phyloP scores from a whole-genome alignment of 2,113 vertebrate genomes.

The Arvicanthis niloticus region DNA sequence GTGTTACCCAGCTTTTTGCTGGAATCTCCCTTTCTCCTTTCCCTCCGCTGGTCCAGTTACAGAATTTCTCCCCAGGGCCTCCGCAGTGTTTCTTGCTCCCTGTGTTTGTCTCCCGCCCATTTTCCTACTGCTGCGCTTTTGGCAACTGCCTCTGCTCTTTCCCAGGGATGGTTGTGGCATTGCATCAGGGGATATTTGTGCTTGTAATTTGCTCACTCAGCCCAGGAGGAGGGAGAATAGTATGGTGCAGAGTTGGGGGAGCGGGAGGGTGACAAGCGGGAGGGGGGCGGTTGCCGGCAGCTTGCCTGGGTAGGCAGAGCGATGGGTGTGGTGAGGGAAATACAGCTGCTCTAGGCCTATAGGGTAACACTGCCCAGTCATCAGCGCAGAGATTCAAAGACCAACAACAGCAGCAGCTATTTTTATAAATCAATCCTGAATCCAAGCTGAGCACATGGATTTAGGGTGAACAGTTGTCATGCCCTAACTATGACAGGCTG shows the following conservation, averaged over 20 bases:
- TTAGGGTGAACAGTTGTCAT: conserved; percentile 61
- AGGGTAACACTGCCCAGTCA: conserved; percentile 74
- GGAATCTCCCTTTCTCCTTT: conserved; percentile 57
- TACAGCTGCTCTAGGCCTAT: conserved; percentile 80
- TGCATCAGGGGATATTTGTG: conserved; percentile 80
- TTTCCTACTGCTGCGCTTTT: conserved; percentile 4
- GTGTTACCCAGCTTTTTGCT: conserved; percentile 55
- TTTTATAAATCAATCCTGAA: conserved; percentile 36
- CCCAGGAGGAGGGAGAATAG: conserved; percentile 72
- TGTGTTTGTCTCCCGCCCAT: conserved; percentile 49
- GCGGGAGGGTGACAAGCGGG: background rate
- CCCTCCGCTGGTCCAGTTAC: conserved; percentile 41
- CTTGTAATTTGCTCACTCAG: conserved; percentile 75
- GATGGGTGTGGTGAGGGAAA: conserved; percentile 84
- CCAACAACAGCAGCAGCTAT: conserved; percentile 62
- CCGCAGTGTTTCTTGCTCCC: conserved; percentile 52
- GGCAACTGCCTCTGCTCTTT: conserved; percentile 28
- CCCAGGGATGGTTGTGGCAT: conserved; percentile 79
- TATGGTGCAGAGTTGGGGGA: conserved; percentile 50
- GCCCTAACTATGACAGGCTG: background rate
- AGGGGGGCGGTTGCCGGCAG: background rate
- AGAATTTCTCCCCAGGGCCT: conserved; percentile 58
- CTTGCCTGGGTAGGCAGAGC: conserved; percentile 51
- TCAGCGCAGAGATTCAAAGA: conserved; percentile 53
- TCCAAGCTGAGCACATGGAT: conserved; percentile 69